Evolutionary conservation across 2,888 invertebrate genomes (phyloP).

Genomic region (Flexamia atlantica): DNA sequence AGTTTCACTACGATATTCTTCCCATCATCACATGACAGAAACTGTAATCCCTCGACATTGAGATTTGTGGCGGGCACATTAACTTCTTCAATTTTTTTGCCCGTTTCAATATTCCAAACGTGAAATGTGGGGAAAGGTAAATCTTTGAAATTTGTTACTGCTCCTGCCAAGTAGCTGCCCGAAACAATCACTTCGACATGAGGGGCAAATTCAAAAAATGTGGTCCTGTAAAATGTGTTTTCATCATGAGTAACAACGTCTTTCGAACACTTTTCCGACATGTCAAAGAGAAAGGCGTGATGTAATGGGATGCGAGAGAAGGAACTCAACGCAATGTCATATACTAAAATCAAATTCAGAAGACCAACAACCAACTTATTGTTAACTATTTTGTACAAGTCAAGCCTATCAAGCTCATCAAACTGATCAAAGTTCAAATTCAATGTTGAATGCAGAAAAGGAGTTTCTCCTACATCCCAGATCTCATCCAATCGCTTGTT

Average conservation of each 20-base stretch:
- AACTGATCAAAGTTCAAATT: conserved; percentile 15
- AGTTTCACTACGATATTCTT: conserved; percentile 25
- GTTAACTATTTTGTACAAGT: neutral
- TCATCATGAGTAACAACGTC: conserved; percentile 18
- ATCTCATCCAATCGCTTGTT: neutral
- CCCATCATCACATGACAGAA: neutral
- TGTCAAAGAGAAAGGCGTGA: conserved; percentile 22
- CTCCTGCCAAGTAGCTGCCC: neutral
- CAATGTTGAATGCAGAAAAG: conserved; percentile 13
- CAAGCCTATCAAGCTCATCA: neutral
- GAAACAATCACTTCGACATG: neutral
- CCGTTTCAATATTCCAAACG: conserved; percentile 24
- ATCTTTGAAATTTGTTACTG: conserved; percentile 26
- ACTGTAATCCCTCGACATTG: neutral
- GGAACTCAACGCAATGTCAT: neutral
- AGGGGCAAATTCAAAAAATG: neutral
- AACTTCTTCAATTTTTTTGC: conserved; percentile 17
- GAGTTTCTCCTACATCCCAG: conserved; percentile 1
- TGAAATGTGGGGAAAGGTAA: neutral
- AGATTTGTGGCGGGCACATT: neutral
- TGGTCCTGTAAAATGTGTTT: conserved; percentile 2
- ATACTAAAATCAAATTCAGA: conserved; percentile 13
- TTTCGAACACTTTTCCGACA: conserved; percentile 24
- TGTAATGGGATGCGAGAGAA: conserved; percentile 1
- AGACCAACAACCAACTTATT: neutral